phyloP scores from a whole-genome alignment of 2,888 invertebrate species.

The Chrysodeixis includens region DNA sequence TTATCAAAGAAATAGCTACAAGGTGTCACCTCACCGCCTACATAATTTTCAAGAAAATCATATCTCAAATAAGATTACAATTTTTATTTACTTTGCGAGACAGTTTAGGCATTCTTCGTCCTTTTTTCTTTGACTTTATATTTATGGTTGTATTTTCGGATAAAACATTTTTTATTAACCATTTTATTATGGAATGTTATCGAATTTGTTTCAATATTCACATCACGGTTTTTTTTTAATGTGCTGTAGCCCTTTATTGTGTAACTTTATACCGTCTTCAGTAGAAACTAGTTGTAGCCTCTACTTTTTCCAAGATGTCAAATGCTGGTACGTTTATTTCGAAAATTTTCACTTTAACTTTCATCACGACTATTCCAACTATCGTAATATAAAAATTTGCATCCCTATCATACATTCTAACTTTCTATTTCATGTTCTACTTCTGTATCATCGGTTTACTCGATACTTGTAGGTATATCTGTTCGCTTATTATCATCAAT shows the following conservation, averaged over 20 bases:
- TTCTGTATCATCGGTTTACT: background rate
- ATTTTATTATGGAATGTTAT: background rate
- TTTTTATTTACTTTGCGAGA: slow-evolving; percentile 20
- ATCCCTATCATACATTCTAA: background rate
- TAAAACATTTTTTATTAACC: background rate
- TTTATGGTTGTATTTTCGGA: slow-evolving; percentile 9
- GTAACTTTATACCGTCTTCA: too few relatives aligned
- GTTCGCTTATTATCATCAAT: slow-evolving; percentile 20
- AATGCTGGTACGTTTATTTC: too few relatives aligned
- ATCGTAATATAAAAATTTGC: background rate
- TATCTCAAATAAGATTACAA: slow-evolving; percentile 18
- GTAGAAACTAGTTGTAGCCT: too few relatives aligned
- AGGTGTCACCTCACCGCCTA: slow-evolving; percentile 5
- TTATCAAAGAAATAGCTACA: slow-evolving; percentile 1
- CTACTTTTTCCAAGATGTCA: too few relatives aligned
- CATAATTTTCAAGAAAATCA: slow-evolving; percentile 18
- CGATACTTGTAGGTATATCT: background rate
- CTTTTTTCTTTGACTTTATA: slow-evolving; percentile 18
- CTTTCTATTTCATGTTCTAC: too few relatives aligned
- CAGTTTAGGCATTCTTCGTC: slow-evolving; percentile 9
- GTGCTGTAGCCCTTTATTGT: too few relatives aligned
- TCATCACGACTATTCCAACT: background rate
- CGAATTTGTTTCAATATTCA: background rate
- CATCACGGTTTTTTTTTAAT: background rate
- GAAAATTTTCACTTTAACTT: too few relatives aligned